Base-by-base conservation (phyloP, 2,113 vertebrate species). In the Oryctolagus cuniculus region DNA sequence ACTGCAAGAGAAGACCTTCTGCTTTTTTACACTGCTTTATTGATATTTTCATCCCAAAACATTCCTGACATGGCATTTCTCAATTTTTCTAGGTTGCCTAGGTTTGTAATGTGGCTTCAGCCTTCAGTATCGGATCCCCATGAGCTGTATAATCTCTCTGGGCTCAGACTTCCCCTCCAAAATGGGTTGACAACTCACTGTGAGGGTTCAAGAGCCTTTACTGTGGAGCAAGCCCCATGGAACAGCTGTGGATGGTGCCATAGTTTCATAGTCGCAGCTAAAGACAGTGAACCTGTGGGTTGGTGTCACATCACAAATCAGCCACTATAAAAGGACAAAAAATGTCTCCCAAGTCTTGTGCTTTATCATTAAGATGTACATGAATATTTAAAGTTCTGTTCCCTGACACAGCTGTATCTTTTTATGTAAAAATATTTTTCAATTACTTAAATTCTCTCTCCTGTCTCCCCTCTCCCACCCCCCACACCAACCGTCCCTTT, bases 51-150 rank as follows among this genome's bases (percentile, higher is more conserved):
- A 80, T 74, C 31, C 21, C 69, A 38, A 90, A 67, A 22, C 63
- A 58, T 51, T 82, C 51, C 36, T 90, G 61, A 95, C 92, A 89
- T 36, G 19, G 49, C 16, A 4, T 95, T 89, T 87, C 55, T 84
- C 44, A 80, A 75, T 79, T 51, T 38, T 69, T 49, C 79, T 79
- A 36, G 27, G 63, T 82, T 25, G 7, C 44, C 66, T 34, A 22
- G 24, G 1, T 29, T 77, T 77, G 61, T 78, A 61, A 12, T 74
- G 1, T n/a, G 77, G 3, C 11, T 91, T 21, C 6, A 70, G 4
- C n/a, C 11, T 93, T 78, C 51, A 49, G n/a, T 61, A 24, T 34
- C 25, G 34, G 29, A 29, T 15, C 58, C 91, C 6, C 19, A 51
- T 3, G 13, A n/a, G 24, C 34, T 44, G 38, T 31, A 15, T 81